phyloP scores from a whole-genome alignment of 2,888 invertebrate genomes.

The Lycia hirtaria region DNA sequence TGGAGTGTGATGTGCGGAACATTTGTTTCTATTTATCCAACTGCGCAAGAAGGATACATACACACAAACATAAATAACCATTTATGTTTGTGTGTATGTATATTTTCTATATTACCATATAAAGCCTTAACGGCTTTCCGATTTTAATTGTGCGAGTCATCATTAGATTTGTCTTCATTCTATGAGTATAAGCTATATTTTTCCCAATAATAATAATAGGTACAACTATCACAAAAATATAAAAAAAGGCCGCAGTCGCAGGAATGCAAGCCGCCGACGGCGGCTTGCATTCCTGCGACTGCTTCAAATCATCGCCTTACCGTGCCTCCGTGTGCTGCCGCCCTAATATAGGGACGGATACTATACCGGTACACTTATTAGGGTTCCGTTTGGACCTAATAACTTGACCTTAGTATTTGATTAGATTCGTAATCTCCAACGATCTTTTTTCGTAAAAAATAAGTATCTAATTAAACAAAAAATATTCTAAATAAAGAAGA shows the following conservation, averaged over 20 bases:
- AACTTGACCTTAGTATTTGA: no score
- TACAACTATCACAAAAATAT: no score
- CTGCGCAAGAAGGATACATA: no score
- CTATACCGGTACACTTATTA: conserved; percentile 22
- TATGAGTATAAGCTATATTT: no score
- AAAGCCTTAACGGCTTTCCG: background rate
- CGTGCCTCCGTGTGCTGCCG: conserved; percentile 43
- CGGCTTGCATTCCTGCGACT: conserved; percentile 53
- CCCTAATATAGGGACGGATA: conserved; percentile 41
- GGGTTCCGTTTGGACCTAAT: background rate
- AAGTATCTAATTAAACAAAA: no score
- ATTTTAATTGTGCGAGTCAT: background rate
- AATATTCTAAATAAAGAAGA: no score
- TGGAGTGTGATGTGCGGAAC: background rate
- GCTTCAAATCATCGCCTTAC: conserved; percentile 65
- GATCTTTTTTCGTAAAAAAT: no score
- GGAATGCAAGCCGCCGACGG: no score
- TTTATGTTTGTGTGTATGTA: background rate
- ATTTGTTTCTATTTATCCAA: background rate
- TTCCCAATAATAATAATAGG: no score
- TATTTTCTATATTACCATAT: background rate
- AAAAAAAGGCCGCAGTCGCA: no score
- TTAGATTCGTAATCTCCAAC: no score
- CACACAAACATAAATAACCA: background rate
- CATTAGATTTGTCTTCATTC: no score